Evolutionary conservation across 2,888 invertebrate genomes (phyloP), one percentile per base, ranked within the genome.

Genomic region (Brassicogethes aeneus): DNA sequence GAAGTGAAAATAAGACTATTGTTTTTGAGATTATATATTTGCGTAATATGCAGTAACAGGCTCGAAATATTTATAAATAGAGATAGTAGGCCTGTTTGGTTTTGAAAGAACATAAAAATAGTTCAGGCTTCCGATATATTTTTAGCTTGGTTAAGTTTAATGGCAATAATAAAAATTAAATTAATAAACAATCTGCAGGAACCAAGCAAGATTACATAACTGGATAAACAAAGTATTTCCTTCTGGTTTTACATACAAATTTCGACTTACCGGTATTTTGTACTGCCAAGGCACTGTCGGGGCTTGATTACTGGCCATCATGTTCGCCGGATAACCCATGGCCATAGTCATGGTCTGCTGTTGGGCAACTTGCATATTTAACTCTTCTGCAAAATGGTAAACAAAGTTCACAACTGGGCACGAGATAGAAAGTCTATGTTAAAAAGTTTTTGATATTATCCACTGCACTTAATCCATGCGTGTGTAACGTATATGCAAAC

Each of bases 31-130:
- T 47, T 43, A 48, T 46, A 35, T 41, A 40, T 50, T 49, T 47
- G 47, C 50, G 44, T 45, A 47, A 50, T 43, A 42, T 44, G 45
- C 39, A 44, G 5, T n/a, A n/a, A 23, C 23, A 36, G 42, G 38
- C 43, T 34, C 40, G 45, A 43, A 43, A 42, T 35, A 43, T 43
- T 48, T 56, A 56, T 50, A 55, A 53, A 53, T 56, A 55, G 54
- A 47, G 40, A n/a, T n/a, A n/a, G n/a, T n/a, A n/a, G n/a, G n/a
- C n/a, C 41, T 3, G 14, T 10, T 32, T 5, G 32, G 32, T 32
- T 32, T 32, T 32, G 10, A 32, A 32, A 40, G 40, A 41, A 37
- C 37, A 2, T 14, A 16, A 32, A 32, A 32, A 32, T 32, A 32
- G 32, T 32, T 5, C 7, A 23, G 10, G 10, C 23, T n/a, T n/a